Base-by-base conservation (phyloP, 1,140 invertebrate genomes). In the Lepeophtheirus salmonis region DNA sequence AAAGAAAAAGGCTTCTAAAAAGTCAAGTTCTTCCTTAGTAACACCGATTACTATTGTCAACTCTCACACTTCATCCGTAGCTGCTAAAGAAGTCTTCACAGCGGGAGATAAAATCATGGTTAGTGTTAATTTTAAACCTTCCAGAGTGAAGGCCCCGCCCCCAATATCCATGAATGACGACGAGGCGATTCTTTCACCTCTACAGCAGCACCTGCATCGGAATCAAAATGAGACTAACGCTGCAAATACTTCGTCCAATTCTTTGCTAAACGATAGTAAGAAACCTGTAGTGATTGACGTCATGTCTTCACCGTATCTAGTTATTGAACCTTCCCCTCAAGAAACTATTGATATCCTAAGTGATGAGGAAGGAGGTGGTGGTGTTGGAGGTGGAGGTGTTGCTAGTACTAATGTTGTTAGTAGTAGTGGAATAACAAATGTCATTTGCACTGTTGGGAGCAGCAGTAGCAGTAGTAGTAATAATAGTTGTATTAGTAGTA, bases 71-170 rank as follows among this genome's bases (percentile, higher is more conserved):
- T 26, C 22, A 14, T 50, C 55, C 55, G 50, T 23, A 1, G 59
- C 20, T 16, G 59, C 16, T 4, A 61, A 61, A 23, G 48, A 54
- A 17, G 59, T 61, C 10, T 61, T 56, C 51, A 22, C 59, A 17
- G 16, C 50, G 12, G 59, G 59, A 4, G 59, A 61, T 30, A 61
- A 61, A 18, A 53, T 61, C 16, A 25, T 61, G 59, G 59, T 61
- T 25, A 61, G 50, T 17, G 59, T 61, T 22, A 61, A 61, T 24
- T 61, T 61, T 53, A 53, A 53, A 3, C 16, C 17, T 50, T 16
- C 18, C 18, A n/a, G 14, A 2, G 41, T 10, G 18, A 6, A 17
- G 41, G 20, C 26, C 1, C 20, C 52, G 23, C 20, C 2, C 1
- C 20, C 20, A n/a, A n/a, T n/a, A 18, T 54, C 52, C 52, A 17